These are phyloP conservation scores for Malurus cyaneus DNA, from an alignment of 2,113 vertebrate genomes.

Conservation along the genomic window DNA sequence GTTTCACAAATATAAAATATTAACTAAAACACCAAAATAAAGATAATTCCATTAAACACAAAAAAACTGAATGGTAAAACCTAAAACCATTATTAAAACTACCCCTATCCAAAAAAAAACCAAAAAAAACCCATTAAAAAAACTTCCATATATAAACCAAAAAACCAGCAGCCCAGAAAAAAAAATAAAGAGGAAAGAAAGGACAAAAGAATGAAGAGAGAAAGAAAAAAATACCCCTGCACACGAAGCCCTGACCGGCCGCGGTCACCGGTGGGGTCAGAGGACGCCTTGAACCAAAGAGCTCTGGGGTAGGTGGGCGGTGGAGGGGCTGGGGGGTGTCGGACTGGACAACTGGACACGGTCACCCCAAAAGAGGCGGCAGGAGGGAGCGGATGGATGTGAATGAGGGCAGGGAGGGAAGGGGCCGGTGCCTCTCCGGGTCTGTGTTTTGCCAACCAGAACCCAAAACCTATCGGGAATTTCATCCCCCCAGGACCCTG, in stretches of 20 bases:
- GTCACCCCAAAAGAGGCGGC: not conserved
- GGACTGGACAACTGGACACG: not conserved
- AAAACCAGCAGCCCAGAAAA: not conserved
- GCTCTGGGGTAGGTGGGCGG: slow-evolving; percentile 18
- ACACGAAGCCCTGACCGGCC: not conserved
- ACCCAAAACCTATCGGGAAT: not conserved
- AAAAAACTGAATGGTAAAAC: no score
- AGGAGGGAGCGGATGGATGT: not conserved
- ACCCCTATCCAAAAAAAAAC: no score
- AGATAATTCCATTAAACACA: no score
- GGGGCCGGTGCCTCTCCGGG: no score
- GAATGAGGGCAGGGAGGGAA: not conserved
- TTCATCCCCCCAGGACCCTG: not conserved
- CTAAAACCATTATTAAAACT: no score
- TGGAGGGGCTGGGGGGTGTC: not conserved
- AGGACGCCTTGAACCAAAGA: slow-evolving; percentile 18
- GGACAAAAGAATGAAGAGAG: not conserved
- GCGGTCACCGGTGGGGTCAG: not conserved
- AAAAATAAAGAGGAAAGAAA: slow-evolving; percentile 63
- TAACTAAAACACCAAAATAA: no score
- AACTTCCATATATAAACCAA: no score
- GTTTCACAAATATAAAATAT: no score
- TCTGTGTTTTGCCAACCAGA: slow-evolving; percentile 38
- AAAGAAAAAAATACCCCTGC: not conserved
- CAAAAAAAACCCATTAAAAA: no score